phyloP scores from a whole-genome alignment of 92 coral and sea anemone genomes.

The Hydrozoanthus gracilis region DNA sequence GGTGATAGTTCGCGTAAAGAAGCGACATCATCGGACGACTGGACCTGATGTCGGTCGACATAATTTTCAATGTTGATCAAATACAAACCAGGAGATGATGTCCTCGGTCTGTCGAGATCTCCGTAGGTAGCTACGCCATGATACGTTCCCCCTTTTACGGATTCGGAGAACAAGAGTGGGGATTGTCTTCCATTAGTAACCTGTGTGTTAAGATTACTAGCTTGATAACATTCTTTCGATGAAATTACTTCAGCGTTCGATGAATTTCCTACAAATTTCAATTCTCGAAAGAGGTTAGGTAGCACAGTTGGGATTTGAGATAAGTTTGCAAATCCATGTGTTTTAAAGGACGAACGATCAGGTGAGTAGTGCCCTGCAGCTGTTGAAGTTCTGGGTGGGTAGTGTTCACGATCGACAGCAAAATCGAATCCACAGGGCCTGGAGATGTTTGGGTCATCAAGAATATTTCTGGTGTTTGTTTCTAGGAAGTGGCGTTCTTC shows the following conservation, averaged over 20 bases:
- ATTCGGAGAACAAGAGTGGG: slow-evolving; percentile 68
- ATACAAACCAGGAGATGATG: slow-evolving; percentile 59
- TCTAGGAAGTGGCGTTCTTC: neutral
- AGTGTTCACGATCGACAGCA: slow-evolving; percentile 5
- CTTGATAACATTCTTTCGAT: slow-evolving; percentile 9
- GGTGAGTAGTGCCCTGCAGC: slow-evolving; percentile 47
- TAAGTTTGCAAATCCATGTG: slow-evolving; percentile 57
- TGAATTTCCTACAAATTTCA: slow-evolving; percentile 42
- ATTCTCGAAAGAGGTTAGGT: slow-evolving; percentile 63
- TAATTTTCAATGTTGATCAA: slow-evolving; percentile 88
- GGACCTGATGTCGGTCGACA: slow-evolving; percentile 91
- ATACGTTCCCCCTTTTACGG: slow-evolving; percentile 2
- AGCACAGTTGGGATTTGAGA: slow-evolving; percentile 66
- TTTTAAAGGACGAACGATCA: slow-evolving; percentile 24
- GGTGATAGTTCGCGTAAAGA: slow-evolving; percentile 92
- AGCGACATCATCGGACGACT: slow-evolving; percentile 88
- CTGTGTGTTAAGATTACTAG: neutral
- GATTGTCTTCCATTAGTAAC: slow-evolving; percentile 39
- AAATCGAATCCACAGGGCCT: slow-evolving; percentile 34
- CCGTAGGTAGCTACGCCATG: neutral
- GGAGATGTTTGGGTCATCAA: neutral
- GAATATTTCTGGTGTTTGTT: neutral
- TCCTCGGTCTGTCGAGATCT: slow-evolving; percentile 40
- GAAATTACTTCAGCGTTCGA: slow-evolving; percentile 8
- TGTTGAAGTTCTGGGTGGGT: slow-evolving; percentile 66